Evolutionary conservation across 2,888 invertebrate genomes (phyloP), one percentile per base, ranked within the genome.

Genomic region (Pandemis heparana): DNA sequence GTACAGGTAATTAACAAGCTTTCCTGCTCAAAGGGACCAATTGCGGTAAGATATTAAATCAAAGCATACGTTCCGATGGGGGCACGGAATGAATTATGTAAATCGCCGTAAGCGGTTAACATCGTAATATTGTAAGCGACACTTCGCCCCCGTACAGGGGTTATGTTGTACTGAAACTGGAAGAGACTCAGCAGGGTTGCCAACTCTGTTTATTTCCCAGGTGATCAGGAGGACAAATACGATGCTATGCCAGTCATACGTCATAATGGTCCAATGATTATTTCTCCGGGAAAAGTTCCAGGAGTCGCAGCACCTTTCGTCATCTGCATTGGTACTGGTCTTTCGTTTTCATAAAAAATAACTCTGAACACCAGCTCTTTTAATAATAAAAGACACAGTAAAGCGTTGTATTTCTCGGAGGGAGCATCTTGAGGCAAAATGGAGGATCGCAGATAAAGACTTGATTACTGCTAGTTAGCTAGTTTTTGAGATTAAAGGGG

Each of bases 51-150:
- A 83, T 83, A 83, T 88, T 85, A 89, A 87, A 87, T 87, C 86
- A 85, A 79, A 83, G 84, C 87, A 87, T 86, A 89, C 86, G 87
- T 81, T 83, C 77, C 79, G 67, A 78, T 77, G 75, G 78, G 71
- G 82, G 80, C 82, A 83, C 83, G 78, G 80, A 89, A 92, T 93
- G 92, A 93, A 92, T 94, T 94, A 94, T 94, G 94, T 86, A 93
- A 94, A 94, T 94, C 89, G 87, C 85, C 87, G 85, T 81, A 84
- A 85, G 92, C 88, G 92, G 93, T 93, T 94, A 92, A 93, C 92
- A 90, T 91, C 90, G 91, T 93, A 92, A 94, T 94, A 93, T 92
- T 92, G 92, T 92, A 92, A 92, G 88, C 89, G 94, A 92, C 92
- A 92, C 92, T 90, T 85, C 82, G 59, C 72, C 72, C 72, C 68